Conservation (phyloP, 2,888 invertebrate species). For the Hedychridium roseum region DNA sequence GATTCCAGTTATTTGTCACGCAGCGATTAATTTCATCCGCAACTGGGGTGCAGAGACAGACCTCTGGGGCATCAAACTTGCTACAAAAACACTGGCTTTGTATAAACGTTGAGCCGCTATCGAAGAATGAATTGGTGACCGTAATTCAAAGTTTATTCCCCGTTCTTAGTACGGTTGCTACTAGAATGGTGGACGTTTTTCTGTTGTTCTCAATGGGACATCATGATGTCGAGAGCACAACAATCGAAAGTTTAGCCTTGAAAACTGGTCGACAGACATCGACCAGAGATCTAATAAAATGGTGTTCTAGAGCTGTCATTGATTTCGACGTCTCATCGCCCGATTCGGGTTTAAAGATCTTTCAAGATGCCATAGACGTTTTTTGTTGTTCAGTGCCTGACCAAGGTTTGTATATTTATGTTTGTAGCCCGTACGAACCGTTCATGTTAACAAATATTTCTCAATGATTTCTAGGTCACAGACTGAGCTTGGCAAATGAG, state of each 20-base stretch:
- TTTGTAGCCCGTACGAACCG: too few species aligned
- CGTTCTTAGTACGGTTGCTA: constrained; percentile 74
- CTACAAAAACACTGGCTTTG: constrained; percentile 85
- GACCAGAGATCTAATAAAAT: constrained; percentile 90
- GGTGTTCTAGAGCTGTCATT: constrained; percentile 81
- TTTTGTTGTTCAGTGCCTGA: constrained; percentile 82
- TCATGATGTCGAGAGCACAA: constrained; percentile 67
- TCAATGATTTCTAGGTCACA: constrained; percentile 68
- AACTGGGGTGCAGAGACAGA: constrained; percentile 57
- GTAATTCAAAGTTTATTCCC: constrained; percentile 78
- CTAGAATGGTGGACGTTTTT: constrained; percentile 84
- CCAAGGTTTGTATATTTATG: constrained; percentile 48
- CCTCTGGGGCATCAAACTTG: constrained; percentile 72
- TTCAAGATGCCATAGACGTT: constrained; percentile 91
- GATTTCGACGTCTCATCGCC: constrained; percentile 79
- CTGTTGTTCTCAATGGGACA: constrained; percentile 79
- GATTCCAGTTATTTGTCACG: constrained; percentile 93
- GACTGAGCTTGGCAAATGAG: constrained; percentile 74
- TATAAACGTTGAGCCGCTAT: constrained; percentile 82
- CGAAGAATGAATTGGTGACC: constrained; percentile 76
- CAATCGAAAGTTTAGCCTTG: constrained; percentile 47
- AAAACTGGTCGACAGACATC: constrained; percentile 75
- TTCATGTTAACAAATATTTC: too few species aligned
- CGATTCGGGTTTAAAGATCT: constrained; percentile 74
- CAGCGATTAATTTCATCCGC: constrained; percentile 65